Percentiles rank a stretch among this genome's conserved stretches.
Evolutionary conservation across 2,113 vertebrate species (phyloP).

Genomic region (Microcebus jonahi): DNA sequence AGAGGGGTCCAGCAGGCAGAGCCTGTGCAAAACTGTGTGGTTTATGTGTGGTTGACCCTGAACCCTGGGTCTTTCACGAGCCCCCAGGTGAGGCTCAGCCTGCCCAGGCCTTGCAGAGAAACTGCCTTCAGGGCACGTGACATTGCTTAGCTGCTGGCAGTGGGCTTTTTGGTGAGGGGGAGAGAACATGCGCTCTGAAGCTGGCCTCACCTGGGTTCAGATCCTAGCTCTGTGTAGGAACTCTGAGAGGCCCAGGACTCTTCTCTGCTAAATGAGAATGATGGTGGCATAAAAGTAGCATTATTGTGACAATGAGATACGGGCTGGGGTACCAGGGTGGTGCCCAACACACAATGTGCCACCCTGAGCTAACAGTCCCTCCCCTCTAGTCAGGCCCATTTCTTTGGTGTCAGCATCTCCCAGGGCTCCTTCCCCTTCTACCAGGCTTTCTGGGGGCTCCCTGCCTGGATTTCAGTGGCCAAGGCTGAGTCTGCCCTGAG

Average conservation of each 20-base stretch:
- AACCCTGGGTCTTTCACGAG: background rate
- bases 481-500: background rate
- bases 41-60: background rate
- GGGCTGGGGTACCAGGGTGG: background rate
- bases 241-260: background rate
- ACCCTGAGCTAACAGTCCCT: background rate
- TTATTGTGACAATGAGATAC: background rate
- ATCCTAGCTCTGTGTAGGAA: background rate
- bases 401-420: background rate
- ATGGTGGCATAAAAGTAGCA: background rate
- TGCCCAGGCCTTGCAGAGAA: background rate
- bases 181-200: background rate
- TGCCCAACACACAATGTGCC: background rate
- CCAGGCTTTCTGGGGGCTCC: background rate
- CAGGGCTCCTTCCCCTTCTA: background rate
- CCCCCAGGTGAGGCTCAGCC: background rate
- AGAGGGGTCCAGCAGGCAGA: background rate
- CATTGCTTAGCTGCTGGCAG: background rate
- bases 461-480: background rate
- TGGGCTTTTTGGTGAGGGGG: background rate
- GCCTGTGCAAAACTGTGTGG: rapidly evolving
- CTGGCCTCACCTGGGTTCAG: background rate
- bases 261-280: background rate
- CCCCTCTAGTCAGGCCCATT: background rate
- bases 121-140: background rate